phyloP scores from a whole-genome alignment of 2,113 vertebrate genomes.

The Bubo bubo region DNA sequence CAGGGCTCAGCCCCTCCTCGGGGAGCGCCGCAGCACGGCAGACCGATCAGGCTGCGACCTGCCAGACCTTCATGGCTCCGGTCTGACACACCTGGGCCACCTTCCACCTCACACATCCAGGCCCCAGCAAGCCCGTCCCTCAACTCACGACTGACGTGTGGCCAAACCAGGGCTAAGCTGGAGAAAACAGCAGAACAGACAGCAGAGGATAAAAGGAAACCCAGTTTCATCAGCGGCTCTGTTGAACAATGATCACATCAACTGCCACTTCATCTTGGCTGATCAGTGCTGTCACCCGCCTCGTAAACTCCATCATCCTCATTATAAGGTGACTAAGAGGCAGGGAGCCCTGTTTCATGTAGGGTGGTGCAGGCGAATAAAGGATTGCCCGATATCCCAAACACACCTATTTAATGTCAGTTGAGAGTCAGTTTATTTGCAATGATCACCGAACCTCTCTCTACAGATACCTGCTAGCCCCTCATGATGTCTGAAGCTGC shows the following conservation, averaged over 20 bases:
- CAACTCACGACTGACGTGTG: accelerated
- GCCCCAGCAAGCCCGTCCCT: not conserved
- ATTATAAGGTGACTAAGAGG: not conserved
- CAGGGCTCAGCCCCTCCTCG: accelerated
- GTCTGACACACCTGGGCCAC: accelerated
- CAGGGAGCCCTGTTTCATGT: not conserved
- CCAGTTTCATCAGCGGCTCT: accelerated
- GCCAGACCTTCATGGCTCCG: not conserved
- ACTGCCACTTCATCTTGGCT: not conserved
- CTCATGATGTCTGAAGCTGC: not conserved
- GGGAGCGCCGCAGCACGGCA: accelerated
- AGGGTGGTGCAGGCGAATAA: not conserved
- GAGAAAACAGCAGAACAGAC: not conserved
- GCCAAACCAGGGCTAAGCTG: not conserved
- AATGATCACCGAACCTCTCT: not conserved
- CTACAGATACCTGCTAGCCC: not conserved
- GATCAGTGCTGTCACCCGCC: not conserved
- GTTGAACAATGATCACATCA: accelerated
- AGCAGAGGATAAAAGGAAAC: not conserved
- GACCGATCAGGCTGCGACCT: not conserved
- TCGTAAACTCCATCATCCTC: accelerated
- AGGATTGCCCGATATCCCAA: not conserved
- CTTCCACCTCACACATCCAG: not conserved
- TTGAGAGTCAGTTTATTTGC: not conserved
- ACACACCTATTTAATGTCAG: not conserved